Evolutionary conservation across 2,888 invertebrate species (phyloP).

Genomic region (Spilosoma lubricipeda): DNA sequence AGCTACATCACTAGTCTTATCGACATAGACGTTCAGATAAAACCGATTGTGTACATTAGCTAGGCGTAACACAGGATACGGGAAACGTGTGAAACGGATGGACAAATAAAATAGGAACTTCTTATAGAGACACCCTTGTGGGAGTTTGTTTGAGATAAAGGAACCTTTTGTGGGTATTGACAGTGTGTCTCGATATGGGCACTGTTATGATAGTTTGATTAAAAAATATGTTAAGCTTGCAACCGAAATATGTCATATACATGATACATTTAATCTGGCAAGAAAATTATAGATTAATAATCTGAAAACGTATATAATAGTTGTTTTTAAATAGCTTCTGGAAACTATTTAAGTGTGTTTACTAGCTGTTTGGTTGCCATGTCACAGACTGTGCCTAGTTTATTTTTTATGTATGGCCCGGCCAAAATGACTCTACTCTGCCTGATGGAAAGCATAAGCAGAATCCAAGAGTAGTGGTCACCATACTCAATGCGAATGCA

Average conservation of each 20-base stretch:
- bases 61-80: slow-evolving; percentile 31
- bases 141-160: slow-evolving; percentile 24
- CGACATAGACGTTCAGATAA: slow-evolving; percentile 32
- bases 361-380: too few species aligned
- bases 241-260: neutral
- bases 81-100: slow-evolving; percentile 37
- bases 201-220: neutral
- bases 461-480: too few species aligned
- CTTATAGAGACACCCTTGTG: slow-evolving; percentile 26
- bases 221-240: neutral
- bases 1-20: neutral
- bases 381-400: too few species aligned
- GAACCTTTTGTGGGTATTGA: slow-evolving; percentile 16
- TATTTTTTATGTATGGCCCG: too few species aligned
- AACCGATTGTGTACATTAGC: slow-evolving; percentile 37
- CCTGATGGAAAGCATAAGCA: too few species aligned
- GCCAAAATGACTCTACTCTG: too few species aligned
- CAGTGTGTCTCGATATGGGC: neutral
- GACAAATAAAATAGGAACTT: slow-evolving; percentile 36
- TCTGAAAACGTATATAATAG: neutral
- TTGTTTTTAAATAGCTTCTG: neutral
- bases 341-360: too few species aligned
- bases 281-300: neutral
- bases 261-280: neutral
- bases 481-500: too few species aligned